These are phyloP conservation scores for Rhinella marina DNA, from an alignment of 2,797 vertebrate species.

Conservation along the genomic window DNA sequence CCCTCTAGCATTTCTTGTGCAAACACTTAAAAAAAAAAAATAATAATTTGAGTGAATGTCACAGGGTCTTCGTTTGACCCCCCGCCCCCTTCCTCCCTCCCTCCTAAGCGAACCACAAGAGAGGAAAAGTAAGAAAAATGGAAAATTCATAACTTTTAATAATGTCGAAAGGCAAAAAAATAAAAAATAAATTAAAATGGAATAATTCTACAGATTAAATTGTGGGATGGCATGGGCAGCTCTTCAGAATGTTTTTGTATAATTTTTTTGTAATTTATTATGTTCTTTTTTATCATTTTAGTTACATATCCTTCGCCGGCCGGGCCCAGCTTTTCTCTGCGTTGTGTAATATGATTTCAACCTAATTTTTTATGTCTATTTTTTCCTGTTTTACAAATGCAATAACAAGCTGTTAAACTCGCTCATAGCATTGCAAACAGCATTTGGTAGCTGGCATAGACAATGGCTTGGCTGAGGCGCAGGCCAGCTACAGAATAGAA, in stretches of 20 bases:
- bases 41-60: constrained; percentile 65
- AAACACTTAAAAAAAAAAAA: constrained; percentile 67
- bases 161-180: not conserved
- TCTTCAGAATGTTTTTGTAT: not conserved
- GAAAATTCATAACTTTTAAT: constrained; percentile 20
- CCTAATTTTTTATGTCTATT: constrained; percentile 58
- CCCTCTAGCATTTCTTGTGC: constrained; percentile 68
- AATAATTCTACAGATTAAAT: not conserved
- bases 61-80: constrained; percentile 9
- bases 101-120: not conserved
- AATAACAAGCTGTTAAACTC: constrained; percentile 61
- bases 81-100: not conserved
- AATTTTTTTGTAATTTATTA: not conserved
- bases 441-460: constrained; percentile 50
- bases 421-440: constrained; percentile 54
- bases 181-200: not conserved
- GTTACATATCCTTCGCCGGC: not conserved
- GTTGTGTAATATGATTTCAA: constrained; percentile 35
- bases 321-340: not conserved
- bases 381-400: constrained; percentile 62
- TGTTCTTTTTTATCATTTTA: not conserved
- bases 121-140: not conserved
- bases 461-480: constrained; percentile 36
- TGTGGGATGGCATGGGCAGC: not conserved
- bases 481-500: constrained; percentile 40